Percentiles rank a stretch among this genome's conserved stretches.
phyloP scores from a whole-genome alignment of 2,888 invertebrate genomes.

The Apamea epomidion region DNA sequence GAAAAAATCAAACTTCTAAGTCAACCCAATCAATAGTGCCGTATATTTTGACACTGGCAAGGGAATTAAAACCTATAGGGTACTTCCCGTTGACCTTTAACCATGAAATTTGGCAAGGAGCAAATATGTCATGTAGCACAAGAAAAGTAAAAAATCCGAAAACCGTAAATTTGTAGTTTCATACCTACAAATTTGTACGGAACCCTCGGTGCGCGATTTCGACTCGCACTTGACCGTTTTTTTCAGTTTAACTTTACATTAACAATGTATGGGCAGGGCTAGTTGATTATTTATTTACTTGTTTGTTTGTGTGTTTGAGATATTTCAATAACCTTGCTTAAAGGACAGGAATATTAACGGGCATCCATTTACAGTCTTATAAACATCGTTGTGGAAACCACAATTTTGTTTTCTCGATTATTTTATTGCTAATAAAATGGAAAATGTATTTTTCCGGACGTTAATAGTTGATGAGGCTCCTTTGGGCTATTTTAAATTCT shows the following conservation, averaged over 20 bases:
- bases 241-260: background rate
- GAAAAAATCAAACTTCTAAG: no score
- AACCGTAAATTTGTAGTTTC: no score
- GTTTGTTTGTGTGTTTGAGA: background rate
- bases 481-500: background rate
- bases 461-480: slow-evolving; percentile 10
- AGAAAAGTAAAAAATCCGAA: no score
- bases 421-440: background rate
- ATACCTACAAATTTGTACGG: no score
- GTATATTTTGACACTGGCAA: no score
- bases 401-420: background rate
- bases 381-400: slow-evolving; percentile 11
- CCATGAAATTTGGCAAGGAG: no score
- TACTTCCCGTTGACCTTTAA: no score
- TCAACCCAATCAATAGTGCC: no score
- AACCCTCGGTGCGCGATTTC: no score
- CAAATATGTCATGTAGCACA: no score
- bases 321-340: background rate
- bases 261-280: background rate
- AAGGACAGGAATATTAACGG: background rate
- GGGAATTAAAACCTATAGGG: no score
- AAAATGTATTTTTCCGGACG: slow-evolving; percentile 8
- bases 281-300: background rate
- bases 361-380: slow-evolving; percentile 12
- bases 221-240: no score